Evolutionary conservation across 2,797 vertebrate genomes (phyloP).

Genomic region (Salarias fasciatus): DNA sequence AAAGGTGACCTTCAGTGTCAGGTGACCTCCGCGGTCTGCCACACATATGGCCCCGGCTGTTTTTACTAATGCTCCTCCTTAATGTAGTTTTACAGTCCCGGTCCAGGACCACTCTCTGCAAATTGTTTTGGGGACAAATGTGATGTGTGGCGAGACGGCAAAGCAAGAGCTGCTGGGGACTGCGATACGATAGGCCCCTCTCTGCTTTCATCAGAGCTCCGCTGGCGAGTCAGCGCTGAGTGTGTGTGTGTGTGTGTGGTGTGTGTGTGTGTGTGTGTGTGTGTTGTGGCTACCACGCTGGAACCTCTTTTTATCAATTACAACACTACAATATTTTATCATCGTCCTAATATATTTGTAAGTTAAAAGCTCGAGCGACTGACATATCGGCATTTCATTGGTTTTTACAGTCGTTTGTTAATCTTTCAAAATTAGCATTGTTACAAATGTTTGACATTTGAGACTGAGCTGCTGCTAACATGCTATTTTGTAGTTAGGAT

Average conservation of each 20-base stretch:
- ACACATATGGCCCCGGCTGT: constrained; percentile 78
- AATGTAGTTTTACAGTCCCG: constrained; percentile 74
- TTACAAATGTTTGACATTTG: too few species aligned
- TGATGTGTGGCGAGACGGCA: constrained; percentile 54
- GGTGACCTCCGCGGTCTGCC: constrained; percentile 77
- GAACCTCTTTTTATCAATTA: too few species aligned
- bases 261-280: constrained; percentile 14
- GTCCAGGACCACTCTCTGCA: constrained; percentile 71
- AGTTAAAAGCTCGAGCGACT: too few species aligned
- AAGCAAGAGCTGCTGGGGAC: too few species aligned
- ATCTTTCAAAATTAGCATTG: too few species aligned
- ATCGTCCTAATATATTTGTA: too few species aligned
- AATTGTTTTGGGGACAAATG: constrained; percentile 78
- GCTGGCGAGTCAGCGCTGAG: constrained; percentile 41
- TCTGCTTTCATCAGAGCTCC: constrained; percentile 42
- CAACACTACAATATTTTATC: too few species aligned
- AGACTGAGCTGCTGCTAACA: too few species aligned
- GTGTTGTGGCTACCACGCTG: too few species aligned
- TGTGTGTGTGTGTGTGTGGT: constrained; percentile 16
- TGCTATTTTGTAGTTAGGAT: too few species aligned
- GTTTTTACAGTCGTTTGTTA: too few species aligned
- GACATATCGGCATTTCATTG: too few species aligned
- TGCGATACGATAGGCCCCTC: constrained; percentile 27
- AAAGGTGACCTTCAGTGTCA: constrained; percentile 83
- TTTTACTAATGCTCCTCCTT: constrained; percentile 80